phyloP scores from a whole-genome alignment of 2,113 vertebrate genomes.

The Hydrochoerus hydrochaeris region DNA sequence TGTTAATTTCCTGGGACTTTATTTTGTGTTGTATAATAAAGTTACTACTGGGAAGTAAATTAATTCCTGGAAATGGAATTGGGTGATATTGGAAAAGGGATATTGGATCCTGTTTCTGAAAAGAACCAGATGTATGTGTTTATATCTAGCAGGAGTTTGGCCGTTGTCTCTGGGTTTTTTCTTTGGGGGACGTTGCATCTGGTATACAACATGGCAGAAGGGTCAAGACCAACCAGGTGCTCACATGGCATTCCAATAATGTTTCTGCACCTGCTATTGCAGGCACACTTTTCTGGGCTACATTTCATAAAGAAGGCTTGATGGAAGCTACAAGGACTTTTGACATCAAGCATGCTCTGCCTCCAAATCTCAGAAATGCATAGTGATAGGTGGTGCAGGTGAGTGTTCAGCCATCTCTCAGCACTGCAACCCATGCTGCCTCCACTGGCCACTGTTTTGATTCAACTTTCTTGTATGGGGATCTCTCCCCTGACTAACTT shows the following conservation, averaged over 20 bases:
- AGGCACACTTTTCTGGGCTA: background rate
- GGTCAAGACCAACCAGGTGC: background rate
- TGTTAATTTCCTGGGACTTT: slow-evolving; percentile 62
- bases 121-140: background rate
- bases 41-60: background rate
- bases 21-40: slow-evolving; percentile 45
- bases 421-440: accelerated
- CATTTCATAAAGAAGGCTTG: background rate
- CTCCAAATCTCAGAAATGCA: background rate
- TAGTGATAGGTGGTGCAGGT: background rate
- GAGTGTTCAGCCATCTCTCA: too few relatives aligned
- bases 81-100: background rate
- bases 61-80: background rate
- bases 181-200: background rate
- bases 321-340: background rate
- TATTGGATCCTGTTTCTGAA: background rate
- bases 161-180: background rate
- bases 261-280: background rate
- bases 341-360: background rate
- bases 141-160: background rate
- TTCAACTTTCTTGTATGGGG: background rate
- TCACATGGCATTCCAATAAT: background rate
- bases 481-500: background rate
- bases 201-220: background rate
- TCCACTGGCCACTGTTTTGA: background rate